Evolutionary conservation across 1,140 invertebrate genomes (phyloP).

Genomic region (Tetraneura akinire): DNA sequence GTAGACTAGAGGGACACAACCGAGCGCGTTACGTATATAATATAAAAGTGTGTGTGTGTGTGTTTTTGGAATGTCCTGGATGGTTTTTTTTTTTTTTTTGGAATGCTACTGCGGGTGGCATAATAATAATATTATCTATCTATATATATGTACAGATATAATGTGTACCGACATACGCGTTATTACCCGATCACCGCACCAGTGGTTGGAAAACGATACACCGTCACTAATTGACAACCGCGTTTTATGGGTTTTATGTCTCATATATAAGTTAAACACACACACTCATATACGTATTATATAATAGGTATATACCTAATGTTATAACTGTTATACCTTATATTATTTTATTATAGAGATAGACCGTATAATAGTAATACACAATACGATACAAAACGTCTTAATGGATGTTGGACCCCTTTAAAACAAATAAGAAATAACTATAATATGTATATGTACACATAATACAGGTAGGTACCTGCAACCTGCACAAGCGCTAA

Average conservation of each 20-base stretch:
- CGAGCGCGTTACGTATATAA: neutral
- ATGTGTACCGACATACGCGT: neutral
- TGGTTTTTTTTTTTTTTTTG: no score
- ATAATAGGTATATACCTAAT: no score
- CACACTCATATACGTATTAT: neutral
- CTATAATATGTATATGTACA: no score
- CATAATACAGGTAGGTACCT: no score
- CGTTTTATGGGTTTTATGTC: neutral
- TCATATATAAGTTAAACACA: no score
- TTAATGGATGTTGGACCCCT: conserved; percentile 28
- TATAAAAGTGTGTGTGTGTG: neutral
- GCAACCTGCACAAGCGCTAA: no score
- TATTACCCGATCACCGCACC: neutral
- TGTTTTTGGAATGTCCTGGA: conserved; percentile 26
- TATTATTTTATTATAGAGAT: no score
- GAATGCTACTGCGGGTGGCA: conserved; percentile 48
- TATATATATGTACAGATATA: no score
- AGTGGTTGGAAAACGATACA: conserved; percentile 32
- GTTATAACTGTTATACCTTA: no score
- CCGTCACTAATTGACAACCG: conserved; percentile 40
- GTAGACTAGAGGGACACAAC: no score
- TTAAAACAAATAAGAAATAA: conserved; percentile 5
- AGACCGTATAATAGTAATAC: no score
- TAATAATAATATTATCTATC: neutral
- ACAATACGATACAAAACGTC: conserved; percentile 8